phyloP scores from a whole-genome alignment of 2,797 vertebrate species.

The Agapornis canus region DNA sequence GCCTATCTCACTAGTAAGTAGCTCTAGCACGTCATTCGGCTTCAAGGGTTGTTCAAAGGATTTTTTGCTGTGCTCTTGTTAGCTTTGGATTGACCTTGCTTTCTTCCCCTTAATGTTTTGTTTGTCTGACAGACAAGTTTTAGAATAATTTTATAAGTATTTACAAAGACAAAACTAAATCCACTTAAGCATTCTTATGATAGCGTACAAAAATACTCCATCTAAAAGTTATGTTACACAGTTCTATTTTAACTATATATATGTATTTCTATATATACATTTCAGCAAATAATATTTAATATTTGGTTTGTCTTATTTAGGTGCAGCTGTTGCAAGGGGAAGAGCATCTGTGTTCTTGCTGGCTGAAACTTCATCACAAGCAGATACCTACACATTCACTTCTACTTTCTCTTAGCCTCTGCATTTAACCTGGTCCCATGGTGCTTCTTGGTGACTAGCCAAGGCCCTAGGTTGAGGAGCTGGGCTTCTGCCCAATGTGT shows the following conservation, averaged over 20 bases:
- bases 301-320: not conserved
- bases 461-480: not conserved
- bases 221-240: not conserved
- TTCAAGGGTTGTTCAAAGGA: constrained; percentile 27
- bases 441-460: constrained; percentile 4
- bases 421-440: not conserved
- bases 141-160: not conserved
- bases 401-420: not conserved
- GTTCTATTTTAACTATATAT: not conserved
- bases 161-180: not conserved
- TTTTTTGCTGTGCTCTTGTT: not conserved
- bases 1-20: constrained; percentile 30
- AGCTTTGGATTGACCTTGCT: constrained; percentile 25
- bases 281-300: not conserved
- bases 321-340: not conserved
- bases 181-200: not conserved
- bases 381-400: not conserved
- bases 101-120: not conserved
- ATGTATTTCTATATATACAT: not conserved
- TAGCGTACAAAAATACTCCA: not conserved
- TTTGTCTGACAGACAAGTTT: not conserved
- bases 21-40: not conserved
- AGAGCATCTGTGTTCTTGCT: not conserved
- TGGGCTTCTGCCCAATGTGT: not conserved
- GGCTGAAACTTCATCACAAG: not conserved